Conservation (phyloP, 2,888 invertebrate species). For the Galerucella pusilla region DNA sequence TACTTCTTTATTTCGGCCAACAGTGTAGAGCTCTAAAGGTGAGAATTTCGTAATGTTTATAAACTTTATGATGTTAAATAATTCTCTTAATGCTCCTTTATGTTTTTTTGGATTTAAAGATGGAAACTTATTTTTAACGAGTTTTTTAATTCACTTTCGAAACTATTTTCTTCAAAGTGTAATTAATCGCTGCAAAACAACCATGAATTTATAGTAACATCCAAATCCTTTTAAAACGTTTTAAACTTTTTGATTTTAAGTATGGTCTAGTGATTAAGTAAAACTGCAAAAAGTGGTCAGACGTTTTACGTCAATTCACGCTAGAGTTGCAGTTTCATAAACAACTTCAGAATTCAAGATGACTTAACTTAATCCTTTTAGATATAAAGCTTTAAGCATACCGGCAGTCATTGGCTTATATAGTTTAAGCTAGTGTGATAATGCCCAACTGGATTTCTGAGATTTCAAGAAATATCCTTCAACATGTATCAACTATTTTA, state of each 20-base stretch:
- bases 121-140: too few relatives aligned
- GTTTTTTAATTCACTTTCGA: not conserved
- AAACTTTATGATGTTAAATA: too few relatives aligned
- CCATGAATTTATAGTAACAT: not conserved
- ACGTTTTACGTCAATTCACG: slow-evolving; percentile 5
- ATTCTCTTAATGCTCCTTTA: too few relatives aligned
- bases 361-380: slow-evolving; percentile 9
- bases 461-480: too few relatives aligned
- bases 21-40: too few relatives aligned
- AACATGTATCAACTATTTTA: too few relatives aligned
- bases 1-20: too few relatives aligned
- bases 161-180: not conserved
- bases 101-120: too few relatives aligned
- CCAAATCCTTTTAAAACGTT: slow-evolving; percentile 10
- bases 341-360: slow-evolving; percentile 1
- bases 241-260: slow-evolving; percentile 5
- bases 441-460: not conserved
- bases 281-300: slow-evolving; percentile 14
- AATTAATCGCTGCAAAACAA: not conserved
- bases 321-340: slow-evolving; percentile 3
- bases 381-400: slow-evolving; percentile 1
- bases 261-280: not conserved
- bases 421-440: slow-evolving; percentile 7
- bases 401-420: not conserved
- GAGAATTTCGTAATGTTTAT: too few relatives aligned